phyloP scores from a whole-genome alignment of 2,888 invertebrate genomes.

The Melanostoma scalare region DNA sequence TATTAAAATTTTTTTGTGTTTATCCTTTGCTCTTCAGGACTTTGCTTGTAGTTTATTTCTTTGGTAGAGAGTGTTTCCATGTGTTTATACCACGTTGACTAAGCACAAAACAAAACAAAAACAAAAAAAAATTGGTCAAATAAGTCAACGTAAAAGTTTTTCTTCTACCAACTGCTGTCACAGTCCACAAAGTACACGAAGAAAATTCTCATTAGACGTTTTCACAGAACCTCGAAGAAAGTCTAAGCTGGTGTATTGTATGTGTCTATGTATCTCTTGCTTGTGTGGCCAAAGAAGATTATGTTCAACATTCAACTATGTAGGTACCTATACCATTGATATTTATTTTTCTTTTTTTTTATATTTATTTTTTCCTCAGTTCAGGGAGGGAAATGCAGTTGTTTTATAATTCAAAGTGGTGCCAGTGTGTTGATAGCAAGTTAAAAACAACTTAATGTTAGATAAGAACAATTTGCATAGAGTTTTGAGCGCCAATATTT shows the following conservation, averaged over 20 bases:
- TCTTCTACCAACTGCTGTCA: constrained; percentile 61
- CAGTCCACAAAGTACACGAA: constrained; percentile 49
- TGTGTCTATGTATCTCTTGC: neutral
- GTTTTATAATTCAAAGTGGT: no score
- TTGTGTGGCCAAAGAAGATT: constrained; percentile 48
- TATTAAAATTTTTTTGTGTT: constrained; percentile 20
- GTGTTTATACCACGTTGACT: constrained; percentile 57
- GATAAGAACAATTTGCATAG: no score
- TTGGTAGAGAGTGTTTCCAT: constrained; percentile 34
- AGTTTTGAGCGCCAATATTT: no score
- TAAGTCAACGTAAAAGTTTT: constrained; percentile 68
- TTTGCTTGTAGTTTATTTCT: neutral
- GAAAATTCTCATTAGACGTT: constrained; percentile 65
- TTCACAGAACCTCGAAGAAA: constrained; percentile 46
- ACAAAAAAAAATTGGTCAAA: constrained; percentile 61
- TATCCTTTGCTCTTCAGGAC: constrained; percentile 6
- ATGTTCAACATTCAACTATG: constrained; percentile 32
- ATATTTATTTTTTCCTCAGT: constrained; percentile 1
- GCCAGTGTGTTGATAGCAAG: no score
- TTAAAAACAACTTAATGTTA: no score
- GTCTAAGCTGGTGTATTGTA: no score
- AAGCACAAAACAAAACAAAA: constrained; percentile 41
- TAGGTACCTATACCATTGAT: constrained; percentile 30
- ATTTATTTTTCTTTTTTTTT: constrained; percentile 25
- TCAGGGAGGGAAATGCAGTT: no score